Base-by-base conservation (phyloP, 2,888 invertebrate species). In the Dynastes maya region DNA sequence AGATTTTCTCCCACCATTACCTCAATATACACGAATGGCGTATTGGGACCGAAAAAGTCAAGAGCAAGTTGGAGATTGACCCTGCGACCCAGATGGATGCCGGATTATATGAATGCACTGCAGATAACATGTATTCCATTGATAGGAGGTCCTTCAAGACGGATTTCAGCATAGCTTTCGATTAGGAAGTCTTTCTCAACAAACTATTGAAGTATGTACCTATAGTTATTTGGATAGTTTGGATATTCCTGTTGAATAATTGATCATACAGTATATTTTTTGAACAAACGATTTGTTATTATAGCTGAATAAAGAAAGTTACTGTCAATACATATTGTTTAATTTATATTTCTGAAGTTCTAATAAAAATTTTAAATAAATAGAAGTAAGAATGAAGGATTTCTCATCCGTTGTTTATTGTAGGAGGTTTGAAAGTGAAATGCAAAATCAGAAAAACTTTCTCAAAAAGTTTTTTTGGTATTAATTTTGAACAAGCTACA, bases 61-160 rank as follows among this genome's bases (percentile, higher is more conserved):
- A 97, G 88, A 96, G 96, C 37, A 97, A 97, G 90, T 92, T 97
- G 85, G 97, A 97, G 90, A 97, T 97, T 70, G 97, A 97, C 88
- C 97, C 97, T 9, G 97, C 97, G 0, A 96, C 97, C 2, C 97
- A 97, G 90, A 97, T 97, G 97, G 97, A 97, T 87, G 97, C 97
- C 11, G 97, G 97, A n/a, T 94, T 96, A 22, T 97, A 97, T 88
- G 97, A 97, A 88, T 97, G 97, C 86, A 96, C 96, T 3, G 97
- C 97, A 0, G 97, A 97, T 89, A 97, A 97, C 87, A 97, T 96
- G 95, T 97, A 97, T 88, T 95, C 96, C 51, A 95, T 97, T 80
- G 97, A 97, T 88, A 91, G 96, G 80, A 92, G 97, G 87, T 96
- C 96, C 80, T 97, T 97, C 90, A 96, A 97, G 90, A 97, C 97